These are phyloP conservation scores for Polydrusus cervinus DNA, from an alignment of 2,888 invertebrate genomes.

Conservation along the genomic window DNA sequence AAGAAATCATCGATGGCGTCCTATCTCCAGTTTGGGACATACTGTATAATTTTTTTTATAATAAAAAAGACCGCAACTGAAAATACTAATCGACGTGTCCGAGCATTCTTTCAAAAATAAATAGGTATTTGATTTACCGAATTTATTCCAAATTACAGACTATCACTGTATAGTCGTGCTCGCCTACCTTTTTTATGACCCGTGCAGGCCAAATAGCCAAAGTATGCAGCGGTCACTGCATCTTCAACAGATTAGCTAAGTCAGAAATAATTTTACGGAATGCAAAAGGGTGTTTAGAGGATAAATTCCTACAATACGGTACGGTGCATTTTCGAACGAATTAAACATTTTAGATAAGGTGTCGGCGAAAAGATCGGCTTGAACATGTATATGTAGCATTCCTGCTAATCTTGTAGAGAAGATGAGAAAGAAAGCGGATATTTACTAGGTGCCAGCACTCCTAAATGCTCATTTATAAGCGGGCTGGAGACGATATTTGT, in stretches of 20 bases:
- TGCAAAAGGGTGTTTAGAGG: slow-evolving; percentile 58
- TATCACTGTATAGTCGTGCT: not conserved
- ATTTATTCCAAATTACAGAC: too few species aligned
- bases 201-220: slow-evolving; percentile 30
- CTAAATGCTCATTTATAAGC: slow-evolving; percentile 51
- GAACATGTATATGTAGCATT: slow-evolving; percentile 50
- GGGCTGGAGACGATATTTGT: slow-evolving; percentile 49
- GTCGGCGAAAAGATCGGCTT: slow-evolving; percentile 43
- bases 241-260: slow-evolving; percentile 41
- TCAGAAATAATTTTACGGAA: slow-evolving; percentile 52
- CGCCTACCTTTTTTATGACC: slow-evolving; percentile 39
- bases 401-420: slow-evolving; percentile 45
- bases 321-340: slow-evolving; percentile 37
- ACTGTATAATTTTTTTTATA: too few species aligned
- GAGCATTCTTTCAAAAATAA: too few species aligned
- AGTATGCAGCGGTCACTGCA: slow-evolving; percentile 41
- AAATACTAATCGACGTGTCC: too few species aligned
- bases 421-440: slow-evolving; percentile 48
- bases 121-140: too few species aligned
- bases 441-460: slow-evolving; percentile 53
- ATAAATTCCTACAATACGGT: slow-evolving; percentile 58
- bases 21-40: too few species aligned
- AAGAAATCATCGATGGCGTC: too few species aligned
- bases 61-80: too few species aligned
- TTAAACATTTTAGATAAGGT: slow-evolving; percentile 46